These are phyloP conservation scores for Elephas maximus DNA, from an alignment of 2,113 vertebrate genomes.

Conservation along the genomic window DNA sequence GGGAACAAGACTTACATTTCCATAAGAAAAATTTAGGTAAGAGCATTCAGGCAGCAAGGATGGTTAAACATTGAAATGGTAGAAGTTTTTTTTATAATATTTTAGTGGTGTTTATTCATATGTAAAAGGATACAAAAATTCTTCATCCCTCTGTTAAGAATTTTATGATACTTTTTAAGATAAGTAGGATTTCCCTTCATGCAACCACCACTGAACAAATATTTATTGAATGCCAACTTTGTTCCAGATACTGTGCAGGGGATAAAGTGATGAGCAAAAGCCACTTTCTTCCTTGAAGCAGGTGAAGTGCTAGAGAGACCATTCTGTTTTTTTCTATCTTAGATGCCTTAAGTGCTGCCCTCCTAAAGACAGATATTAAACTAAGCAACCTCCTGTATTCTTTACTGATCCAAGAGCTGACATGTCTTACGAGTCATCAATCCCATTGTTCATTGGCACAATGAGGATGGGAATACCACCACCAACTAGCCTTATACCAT, in stretches of 20 bases:
- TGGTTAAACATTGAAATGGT: neutral
- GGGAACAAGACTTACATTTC: neutral
- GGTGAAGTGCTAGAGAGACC: neutral
- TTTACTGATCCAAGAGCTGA: neutral
- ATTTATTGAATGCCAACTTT: constrained; percentile 1
- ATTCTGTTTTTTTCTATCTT: neutral
- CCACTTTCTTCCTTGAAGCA: constrained; percentile 48
- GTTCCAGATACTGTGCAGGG: neutral
- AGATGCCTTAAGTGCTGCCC: neutral
- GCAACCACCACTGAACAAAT: neutral
- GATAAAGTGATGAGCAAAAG: neutral
- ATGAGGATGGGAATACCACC: neutral
- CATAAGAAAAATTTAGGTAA: neutral
- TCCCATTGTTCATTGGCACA: neutral
- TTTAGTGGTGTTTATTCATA: neutral
- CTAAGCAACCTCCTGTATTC: neutral
- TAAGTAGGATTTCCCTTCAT: constrained; percentile 49
- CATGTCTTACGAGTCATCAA: neutral
- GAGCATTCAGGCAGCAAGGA: neutral
- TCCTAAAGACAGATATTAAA: constrained; percentile 9
- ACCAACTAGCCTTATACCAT: neutral
- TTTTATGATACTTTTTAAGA: constrained; percentile 13
- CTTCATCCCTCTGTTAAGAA: neutral
- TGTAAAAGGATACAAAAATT: neutral
- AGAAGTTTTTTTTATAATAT: neutral